Evolutionary conservation across 1,140 invertebrate species (phyloP).

Genomic region (Lucilia cuprina): DNA sequence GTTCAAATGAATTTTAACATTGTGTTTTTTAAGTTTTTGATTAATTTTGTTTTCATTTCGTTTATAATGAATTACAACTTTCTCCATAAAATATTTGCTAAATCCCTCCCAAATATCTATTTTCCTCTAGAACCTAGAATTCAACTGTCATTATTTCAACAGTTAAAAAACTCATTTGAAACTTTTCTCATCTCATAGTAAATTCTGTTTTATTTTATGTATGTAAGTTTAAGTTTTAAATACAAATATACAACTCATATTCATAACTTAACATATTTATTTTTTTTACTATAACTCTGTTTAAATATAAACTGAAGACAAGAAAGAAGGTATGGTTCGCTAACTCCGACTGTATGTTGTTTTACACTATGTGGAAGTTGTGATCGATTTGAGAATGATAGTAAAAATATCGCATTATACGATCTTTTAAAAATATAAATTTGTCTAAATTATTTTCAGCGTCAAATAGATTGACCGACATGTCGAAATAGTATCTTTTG

Average conservation of each 20-base stretch:
- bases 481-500: no score
- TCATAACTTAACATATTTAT: not conserved
- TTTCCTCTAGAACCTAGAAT: not conserved
- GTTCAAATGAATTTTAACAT: not conserved
- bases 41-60: not conserved
- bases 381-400: no score
- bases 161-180: not conserved
- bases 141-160: no score
- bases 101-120: not conserved
- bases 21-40: not conserved
- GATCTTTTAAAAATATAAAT: no score
- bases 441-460: no score
- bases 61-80: not conserved
- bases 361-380: no score
- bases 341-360: no score
- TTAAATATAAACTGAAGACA: no score
- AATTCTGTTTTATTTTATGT: not conserved
- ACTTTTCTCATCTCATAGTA: slow-evolving; percentile 3
- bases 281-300: not conserved
- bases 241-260: not conserved
- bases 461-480: no score
- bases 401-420: no score
- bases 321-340: no score
- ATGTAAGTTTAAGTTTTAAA: not conserved
- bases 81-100: not conserved